Conservation (phyloP, 2,797 vertebrate species). For the Synanceia verrucosa region DNA sequence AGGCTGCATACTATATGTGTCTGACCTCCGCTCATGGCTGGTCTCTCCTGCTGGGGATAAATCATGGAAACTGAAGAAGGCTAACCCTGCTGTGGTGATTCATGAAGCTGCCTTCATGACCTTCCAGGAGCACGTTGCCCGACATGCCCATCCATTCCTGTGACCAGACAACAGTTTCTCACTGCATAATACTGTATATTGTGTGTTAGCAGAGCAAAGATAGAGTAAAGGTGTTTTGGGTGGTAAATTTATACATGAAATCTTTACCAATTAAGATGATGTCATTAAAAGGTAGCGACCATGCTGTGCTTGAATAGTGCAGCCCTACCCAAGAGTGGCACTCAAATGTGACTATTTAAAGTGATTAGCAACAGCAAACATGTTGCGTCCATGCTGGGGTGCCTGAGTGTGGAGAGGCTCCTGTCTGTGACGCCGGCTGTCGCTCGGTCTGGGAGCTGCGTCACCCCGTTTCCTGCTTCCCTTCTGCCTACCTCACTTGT, state of each 20-base stretch:
- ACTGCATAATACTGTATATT: not conserved
- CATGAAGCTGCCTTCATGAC: constrained; percentile 68
- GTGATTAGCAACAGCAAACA: constrained; percentile 29
- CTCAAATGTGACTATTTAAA: constrained; percentile 28
- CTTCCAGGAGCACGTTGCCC: constrained; percentile 65
- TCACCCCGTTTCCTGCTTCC: not conserved
- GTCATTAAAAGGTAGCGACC: constrained; percentile 2
- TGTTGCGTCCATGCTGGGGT: constrained; percentile 34
- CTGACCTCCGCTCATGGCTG: constrained; percentile 67
- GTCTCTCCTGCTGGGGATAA: constrained; percentile 63
- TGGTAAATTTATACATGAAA: not conserved
- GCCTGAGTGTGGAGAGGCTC: constrained; percentile 25
- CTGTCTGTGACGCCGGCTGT: constrained; percentile 32
- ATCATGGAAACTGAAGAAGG: constrained; percentile 60
- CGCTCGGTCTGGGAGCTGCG: constrained; percentile 4
- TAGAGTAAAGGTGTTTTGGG: not conserved
- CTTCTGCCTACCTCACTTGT: not conserved
- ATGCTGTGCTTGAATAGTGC: not conserved
- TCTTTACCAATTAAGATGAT: not conserved
- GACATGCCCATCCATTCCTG: constrained; percentile 45
- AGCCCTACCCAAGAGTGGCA: not conserved
- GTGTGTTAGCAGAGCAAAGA: not conserved
- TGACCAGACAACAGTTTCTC: constrained; percentile 23
- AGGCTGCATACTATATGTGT: constrained; percentile 42
- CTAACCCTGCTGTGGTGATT: constrained; percentile 67